These are phyloP conservation scores for Paramormyrops kingsleyae DNA, from an alignment of 2,113 vertebrate genomes.

Conservation along the genomic window DNA sequence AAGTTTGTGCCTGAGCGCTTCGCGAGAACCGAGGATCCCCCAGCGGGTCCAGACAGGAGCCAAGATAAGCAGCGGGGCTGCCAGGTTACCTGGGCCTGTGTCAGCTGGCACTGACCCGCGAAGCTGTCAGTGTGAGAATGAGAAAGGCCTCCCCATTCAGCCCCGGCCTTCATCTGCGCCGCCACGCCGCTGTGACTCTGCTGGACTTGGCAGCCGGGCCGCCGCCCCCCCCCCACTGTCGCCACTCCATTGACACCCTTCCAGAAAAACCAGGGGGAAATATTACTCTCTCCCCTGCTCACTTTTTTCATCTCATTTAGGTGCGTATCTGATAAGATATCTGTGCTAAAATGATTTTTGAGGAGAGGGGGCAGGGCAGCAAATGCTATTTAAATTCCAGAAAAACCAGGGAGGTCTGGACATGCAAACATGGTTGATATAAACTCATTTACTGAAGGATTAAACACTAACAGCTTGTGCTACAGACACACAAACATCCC, in stretches of 20 bases:
- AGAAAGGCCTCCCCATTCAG: conserved; percentile 43
- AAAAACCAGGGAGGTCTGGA: neutral
- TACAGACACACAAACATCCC: neutral
- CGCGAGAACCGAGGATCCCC: conserved; percentile 26
- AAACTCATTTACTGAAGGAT: neutral
- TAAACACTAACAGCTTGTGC: neutral
- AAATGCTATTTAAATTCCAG: neutral
- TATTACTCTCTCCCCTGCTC: neutral
- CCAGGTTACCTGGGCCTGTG: conserved; percentile 53
- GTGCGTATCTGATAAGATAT: neutral
- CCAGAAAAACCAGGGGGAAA: conserved; percentile 30
- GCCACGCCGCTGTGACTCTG: neutral
- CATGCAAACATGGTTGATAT: neutral
- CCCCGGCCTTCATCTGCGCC: conserved; percentile 10
- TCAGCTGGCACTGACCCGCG: conserved; percentile 60
- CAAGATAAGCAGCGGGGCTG: conserved; percentile 56
- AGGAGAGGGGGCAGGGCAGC: neutral
- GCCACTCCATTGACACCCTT: neutral
- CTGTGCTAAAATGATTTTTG: neutral
- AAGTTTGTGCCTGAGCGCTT: neutral
- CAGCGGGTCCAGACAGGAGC: conserved; percentile 43
- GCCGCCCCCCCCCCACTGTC: neutral
- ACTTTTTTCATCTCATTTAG: neutral
- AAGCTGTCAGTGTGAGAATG: conserved; percentile 54
- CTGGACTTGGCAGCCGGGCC: neutral